phyloP scores from a whole-genome alignment of 2,888 invertebrate genomes.

The Temnothorax ravouxi region DNA sequence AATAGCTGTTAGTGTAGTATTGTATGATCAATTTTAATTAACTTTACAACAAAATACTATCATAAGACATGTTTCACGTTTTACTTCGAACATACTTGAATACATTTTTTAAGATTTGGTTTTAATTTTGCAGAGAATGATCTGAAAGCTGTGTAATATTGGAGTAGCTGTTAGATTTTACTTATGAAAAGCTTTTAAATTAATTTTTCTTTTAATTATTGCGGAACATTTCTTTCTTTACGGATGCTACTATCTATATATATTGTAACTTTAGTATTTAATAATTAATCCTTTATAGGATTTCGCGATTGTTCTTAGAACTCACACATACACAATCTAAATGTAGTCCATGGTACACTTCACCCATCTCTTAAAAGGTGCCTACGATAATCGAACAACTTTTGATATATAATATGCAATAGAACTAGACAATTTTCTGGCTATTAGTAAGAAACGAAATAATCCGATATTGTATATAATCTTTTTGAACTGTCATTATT shows the following conservation, averaged over 20 bases:
- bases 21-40: slow-evolving; percentile 56
- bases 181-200: slow-evolving; percentile 40
- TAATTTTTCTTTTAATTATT: slow-evolving; percentile 3
- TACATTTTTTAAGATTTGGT: slow-evolving; percentile 25
- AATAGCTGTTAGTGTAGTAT: slow-evolving; percentile 53
- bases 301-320: not conserved
- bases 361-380: slow-evolving; percentile 24
- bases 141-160: slow-evolving; percentile 53
- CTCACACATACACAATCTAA: slow-evolving; percentile 1
- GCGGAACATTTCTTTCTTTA: not conserved
- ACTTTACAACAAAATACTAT: slow-evolving; percentile 34
- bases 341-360: slow-evolving; percentile 1
- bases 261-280: slow-evolving; percentile 21
- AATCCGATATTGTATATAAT: slow-evolving; percentile 36
- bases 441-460: slow-evolving; percentile 7
- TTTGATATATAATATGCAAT: slow-evolving; percentile 41
- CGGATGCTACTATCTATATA: not conserved
- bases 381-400: slow-evolving; percentile 37
- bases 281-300: slow-evolving; percentile 24
- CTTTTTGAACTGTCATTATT: slow-evolving; percentile 38
- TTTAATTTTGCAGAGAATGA: slow-evolving; percentile 46
- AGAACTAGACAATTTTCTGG: slow-evolving; percentile 33
- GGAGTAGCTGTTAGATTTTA: slow-evolving; percentile 60
- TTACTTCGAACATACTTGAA: slow-evolving; percentile 40
- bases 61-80: slow-evolving; percentile 47